Percentiles rank a stretch among this genome's conserved stretches.
phyloP scores from a whole-genome alignment of 2,888 invertebrate genomes.

The Gari tellinella region DNA sequence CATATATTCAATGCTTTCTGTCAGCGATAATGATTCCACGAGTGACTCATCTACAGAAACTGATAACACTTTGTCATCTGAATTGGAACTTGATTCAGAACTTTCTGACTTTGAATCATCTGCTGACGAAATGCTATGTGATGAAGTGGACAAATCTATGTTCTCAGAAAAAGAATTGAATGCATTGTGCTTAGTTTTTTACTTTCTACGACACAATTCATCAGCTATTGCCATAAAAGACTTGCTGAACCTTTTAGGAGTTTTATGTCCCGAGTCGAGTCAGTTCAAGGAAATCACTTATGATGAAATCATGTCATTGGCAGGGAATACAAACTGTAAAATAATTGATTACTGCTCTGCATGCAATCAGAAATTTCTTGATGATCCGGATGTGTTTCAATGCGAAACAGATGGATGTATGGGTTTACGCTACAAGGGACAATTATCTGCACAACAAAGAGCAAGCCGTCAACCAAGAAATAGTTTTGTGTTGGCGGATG shows the following conservation, averaged over 20 bases:
- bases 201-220: conserved; percentile 25
- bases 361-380: conserved; percentile 16
- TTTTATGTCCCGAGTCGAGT: conserved; percentile 23
- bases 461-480: conserved; percentile 10
- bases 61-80: conserved; percentile 9
- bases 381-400: conserved; percentile 13
- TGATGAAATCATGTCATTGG: conserved; percentile 6
- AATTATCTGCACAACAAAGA: conserved; percentile 10
- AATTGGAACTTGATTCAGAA: conserved; percentile 23
- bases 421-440: conserved; percentile 16
- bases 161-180: conserved; percentile 20
- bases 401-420: conserved; percentile 16
- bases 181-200: conserved; percentile 20
- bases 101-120: conserved; percentile 13
- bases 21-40: not conserved
- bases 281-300: conserved; percentile 13
- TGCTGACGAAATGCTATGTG: conserved; percentile 13
- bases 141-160: conserved; percentile 4
- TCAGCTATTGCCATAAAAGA: conserved; percentile 21
- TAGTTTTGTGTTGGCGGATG: conserved; percentile 30
- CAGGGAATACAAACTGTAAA: conserved; percentile 8
- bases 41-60: conserved; percentile 7
- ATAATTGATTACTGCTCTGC: conserved; percentile 27
- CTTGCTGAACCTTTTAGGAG: conserved; percentile 30
- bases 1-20: not conserved